Percentiles rank a stretch among this genome's conserved stretches.
Evolutionary conservation across 2,888 invertebrate species (phyloP).

Genomic region (Lasioglossum figueresi): DNA sequence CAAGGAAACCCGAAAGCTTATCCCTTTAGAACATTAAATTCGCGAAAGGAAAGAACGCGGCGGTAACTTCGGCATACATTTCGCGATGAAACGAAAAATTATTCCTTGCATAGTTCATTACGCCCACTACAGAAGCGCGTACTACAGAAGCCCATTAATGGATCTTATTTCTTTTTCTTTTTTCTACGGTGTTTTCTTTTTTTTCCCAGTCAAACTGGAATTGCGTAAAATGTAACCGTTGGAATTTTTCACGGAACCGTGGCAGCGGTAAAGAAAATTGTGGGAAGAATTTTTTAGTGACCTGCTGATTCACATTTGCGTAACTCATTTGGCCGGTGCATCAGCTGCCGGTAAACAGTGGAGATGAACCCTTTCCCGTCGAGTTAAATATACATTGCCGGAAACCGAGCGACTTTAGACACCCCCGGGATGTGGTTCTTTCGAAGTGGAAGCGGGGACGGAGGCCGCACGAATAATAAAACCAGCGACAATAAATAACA

Average conservation of each 20-base stretch:
- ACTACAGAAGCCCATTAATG: neutral
- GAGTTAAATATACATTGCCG: slow-evolving; percentile 49
- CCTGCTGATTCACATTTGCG: slow-evolving; percentile 47
- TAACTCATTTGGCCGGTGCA: slow-evolving; percentile 29
- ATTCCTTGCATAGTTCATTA: neutral
- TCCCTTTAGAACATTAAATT: neutral
- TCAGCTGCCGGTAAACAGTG: slow-evolving; percentile 35
- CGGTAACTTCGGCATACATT: neutral
- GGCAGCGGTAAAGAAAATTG: neutral
- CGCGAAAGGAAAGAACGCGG: neutral
- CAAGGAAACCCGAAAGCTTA: neutral
- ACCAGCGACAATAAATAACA: slow-evolving; percentile 46
- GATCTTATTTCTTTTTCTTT: neutral
- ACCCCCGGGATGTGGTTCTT: slow-evolving; percentile 40
- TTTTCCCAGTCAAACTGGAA: neutral
- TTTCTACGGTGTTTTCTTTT: neutral
- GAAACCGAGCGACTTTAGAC: slow-evolving; percentile 10
- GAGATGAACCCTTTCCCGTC: slow-evolving; percentile 23
- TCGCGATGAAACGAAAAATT: slow-evolving; percentile 1
- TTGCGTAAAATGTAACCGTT: neutral
- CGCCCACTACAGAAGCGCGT: neutral
- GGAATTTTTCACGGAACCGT: neutral
- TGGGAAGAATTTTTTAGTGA: slow-evolving; percentile 8
- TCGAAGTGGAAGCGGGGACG: slow-evolving; percentile 17
- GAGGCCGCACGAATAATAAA: slow-evolving; percentile 34